Evolutionary conservation across 2,888 invertebrate species (phyloP), one percentile per base, ranked within the genome.

Genomic region (Acrobasis consociella): DNA sequence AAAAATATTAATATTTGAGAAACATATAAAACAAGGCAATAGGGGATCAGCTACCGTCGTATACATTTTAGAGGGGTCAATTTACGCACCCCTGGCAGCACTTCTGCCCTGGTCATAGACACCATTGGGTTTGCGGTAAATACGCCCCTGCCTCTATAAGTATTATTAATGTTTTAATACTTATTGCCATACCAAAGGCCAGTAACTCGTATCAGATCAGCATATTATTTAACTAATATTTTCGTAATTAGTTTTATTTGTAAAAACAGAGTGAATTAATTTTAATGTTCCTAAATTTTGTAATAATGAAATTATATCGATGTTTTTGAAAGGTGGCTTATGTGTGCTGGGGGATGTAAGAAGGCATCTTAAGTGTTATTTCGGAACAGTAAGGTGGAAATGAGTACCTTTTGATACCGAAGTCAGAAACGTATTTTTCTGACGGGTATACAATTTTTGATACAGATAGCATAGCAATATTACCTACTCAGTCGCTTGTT

Each of bases 241-340:
- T 52, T 13, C 22, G 10, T 17, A 31, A 1, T 10, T 52, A 22
- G 13, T 31, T 52, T 52, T 52, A 31, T 52, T 9, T 52, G 31
- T 52, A 31, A 11, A n/a, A 58, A 49, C 39, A 56, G 9, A 13
- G 46, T 58, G 49, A 46, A 58, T 46, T 49, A 39, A 17, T 42
- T 58, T 58, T n/a, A 58, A 31, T 58, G 49, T 58, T 39, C 46
- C 46, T 58, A 10, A 8, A 22, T 49, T 58, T 31, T 49, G 11
- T 52, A 52, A 10, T 49, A 22, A n/a, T 49, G 8, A 49, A n/a
- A 49, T 16, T 58, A 22, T 16, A 8, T 38, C 1, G 15, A 9
- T n/a, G 46, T 49, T 49, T 31, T 17, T 49, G 10, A 58, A 22
- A 49, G 58, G 31, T 49, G 49, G 58, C 42, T 49, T 13, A 37